phyloP scores from a whole-genome alignment of 2,113 vertebrate genomes.

The Pelobates fuscus region DNA sequence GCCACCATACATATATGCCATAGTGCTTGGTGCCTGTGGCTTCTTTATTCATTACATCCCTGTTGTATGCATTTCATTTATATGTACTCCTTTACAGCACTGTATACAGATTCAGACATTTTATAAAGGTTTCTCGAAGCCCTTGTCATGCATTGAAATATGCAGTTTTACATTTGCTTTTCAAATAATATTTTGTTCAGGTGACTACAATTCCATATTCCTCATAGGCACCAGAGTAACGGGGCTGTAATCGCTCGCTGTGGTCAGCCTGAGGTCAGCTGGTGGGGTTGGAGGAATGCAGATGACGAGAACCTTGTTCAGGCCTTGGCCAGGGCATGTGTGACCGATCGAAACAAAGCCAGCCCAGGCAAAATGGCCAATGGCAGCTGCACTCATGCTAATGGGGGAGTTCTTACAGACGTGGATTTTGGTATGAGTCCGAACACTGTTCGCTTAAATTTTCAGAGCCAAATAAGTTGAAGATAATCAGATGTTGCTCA shows the following conservation, averaged over 20 bases:
- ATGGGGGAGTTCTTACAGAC: slow-evolving; percentile 83
- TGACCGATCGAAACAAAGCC: slow-evolving; percentile 76
- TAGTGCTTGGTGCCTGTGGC: too few species aligned
- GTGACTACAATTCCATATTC: background rate
- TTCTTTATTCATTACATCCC: too few species aligned
- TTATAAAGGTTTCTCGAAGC: too few species aligned
- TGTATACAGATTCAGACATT: background rate
- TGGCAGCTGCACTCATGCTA: slow-evolving; percentile 72
- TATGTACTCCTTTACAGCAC: too few species aligned
- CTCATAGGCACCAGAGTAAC: slow-evolving; percentile 85
- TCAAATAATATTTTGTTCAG: too few species aligned
- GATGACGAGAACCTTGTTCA: slow-evolving; percentile 95
- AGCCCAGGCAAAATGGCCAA: slow-evolving; percentile 70
- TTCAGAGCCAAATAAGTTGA: background rate
- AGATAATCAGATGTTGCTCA: background rate
- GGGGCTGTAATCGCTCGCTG: slow-evolving; percentile 95
- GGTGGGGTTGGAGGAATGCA: slow-evolving; percentile 98
- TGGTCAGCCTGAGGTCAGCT: slow-evolving; percentile 96
- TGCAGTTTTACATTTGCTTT: background rate
- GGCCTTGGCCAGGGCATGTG: slow-evolving; percentile 92
- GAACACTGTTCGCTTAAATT: background rate
- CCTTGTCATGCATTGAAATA: background rate
- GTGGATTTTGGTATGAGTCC: slow-evolving; percentile 84
- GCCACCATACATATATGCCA: too few species aligned
- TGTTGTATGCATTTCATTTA: too few species aligned